Base-by-base conservation (phyloP, 2,113 vertebrate genomes). In the Pipa parva region DNA sequence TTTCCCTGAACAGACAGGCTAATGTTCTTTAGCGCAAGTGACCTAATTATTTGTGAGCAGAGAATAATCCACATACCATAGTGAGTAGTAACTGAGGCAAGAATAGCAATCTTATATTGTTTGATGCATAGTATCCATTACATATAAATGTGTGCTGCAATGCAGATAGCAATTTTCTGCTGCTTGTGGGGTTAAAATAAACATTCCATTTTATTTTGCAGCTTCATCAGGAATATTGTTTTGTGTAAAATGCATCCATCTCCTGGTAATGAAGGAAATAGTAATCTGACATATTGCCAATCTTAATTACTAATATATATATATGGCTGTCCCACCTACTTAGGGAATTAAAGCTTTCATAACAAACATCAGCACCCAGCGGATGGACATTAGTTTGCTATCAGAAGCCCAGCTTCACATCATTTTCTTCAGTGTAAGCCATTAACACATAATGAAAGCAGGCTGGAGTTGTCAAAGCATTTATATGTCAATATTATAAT, bases 261-360 rank as follows among this genome's bases (percentile, higher is more conserved):
- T 22, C 21, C 12, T 49, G 22, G 15, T 59, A 33, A 57, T 31
- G 52, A 28, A 48, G 28, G 26, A 27, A 57, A 65, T 46, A 46
- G 37, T 45, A 48, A 65, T 46, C 63, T 65, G 52, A 65, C 52
- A 65, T 20, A 57, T 64, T 56, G 63, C 63, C 63, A 64, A 65
- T 57, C 37, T 6, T 33, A 48, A 57, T 46, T 48, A 52, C 63
- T 57, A 46, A 65, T 65, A 52, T 57, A 39, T 15, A 45, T 57
- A 39, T 15, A 45, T n/a, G 25, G 22, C 37, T 36, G 45, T 54
- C 52, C 63, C 37, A 17, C 63, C 55, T 65, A 29, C 52, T 31
- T 21, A 13, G 63, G 51, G 39, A 55, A 29, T 55, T 39, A 39
- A 31, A 26, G 63, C 63, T 57, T 65, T 65, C 26, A 56, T 7